Evolutionary conservation across 2,113 vertebrate species (phyloP).

Genomic region (Piprites chloris): DNA sequence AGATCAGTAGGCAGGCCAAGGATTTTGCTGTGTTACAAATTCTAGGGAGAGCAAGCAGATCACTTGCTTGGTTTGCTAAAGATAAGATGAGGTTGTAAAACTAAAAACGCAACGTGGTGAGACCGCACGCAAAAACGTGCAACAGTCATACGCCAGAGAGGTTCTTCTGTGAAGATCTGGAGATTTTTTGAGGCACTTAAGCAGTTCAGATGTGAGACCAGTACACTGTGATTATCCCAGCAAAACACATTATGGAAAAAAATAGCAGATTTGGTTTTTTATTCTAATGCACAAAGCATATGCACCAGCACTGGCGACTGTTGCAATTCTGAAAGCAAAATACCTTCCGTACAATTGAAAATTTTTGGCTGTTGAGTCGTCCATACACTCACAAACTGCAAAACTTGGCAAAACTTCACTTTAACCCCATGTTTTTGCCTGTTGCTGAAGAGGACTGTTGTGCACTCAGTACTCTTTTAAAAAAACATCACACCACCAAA

Average conservation of each 20-base stretch:
- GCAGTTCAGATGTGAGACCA: slow-evolving; percentile 38
- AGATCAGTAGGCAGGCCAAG: background rate
- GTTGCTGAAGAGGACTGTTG: background rate
- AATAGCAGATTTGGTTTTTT: slow-evolving; percentile 28
- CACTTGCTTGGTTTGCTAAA: background rate
- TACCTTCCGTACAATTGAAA: background rate
- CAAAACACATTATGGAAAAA: slow-evolving; percentile 49
- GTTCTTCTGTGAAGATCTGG: slow-evolving; percentile 35
- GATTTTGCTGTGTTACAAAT: background rate
- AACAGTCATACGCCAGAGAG: background rate
- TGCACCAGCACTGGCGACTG: background rate
- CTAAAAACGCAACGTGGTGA: background rate
- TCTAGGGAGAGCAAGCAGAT: background rate
- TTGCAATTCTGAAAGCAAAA: background rate
- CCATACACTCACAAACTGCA: background rate
- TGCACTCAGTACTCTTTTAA: background rate
- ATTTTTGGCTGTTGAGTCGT: background rate
- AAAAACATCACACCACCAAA: background rate
- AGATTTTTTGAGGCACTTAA: slow-evolving; percentile 49
- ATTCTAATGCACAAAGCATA: background rate
- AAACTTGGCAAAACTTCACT: background rate
- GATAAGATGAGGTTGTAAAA: background rate
- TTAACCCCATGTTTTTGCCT: background rate
- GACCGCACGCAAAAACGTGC: slow-evolving; percentile 15
- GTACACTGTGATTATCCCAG: slow-evolving; percentile 46